Base-by-base conservation (phyloP, 1,140 invertebrate species). In the Neuroterus valhalla region DNA sequence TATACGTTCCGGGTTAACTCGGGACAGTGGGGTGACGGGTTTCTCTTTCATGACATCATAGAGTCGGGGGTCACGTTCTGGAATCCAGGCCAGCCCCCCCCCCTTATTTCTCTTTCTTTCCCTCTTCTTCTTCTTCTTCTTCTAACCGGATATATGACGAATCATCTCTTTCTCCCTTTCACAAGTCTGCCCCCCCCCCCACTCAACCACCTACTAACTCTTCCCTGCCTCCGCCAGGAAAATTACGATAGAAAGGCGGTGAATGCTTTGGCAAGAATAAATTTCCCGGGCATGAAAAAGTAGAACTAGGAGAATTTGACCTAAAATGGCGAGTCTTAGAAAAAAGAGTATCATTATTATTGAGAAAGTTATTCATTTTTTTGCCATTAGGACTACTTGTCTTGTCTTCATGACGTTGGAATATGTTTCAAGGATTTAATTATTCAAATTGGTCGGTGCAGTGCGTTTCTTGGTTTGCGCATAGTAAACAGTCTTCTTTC, bases 51-150 rank as follows among this genome's bases (percentile, higher is more conserved):
- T 84, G 81, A 83, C 83, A 82, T 83, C 83, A 83, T 48, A 4
- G 75, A 77, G 48, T 79, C 74, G 82, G 72, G 78, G 77, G 78
- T 84, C 83, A 81, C 78, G 82, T 78, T 77, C 74, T 81, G 82
- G 78, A 84, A 82, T 82, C 72, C 77, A 83, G 79, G 81, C 81
- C 82, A 71, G 68, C 72, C 77, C 76, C 70, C 68, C 45, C 70
- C 52, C 31, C 42, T 31, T 42, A 12, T 19, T 14, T 17, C 23
- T 26, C 50, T 10, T 15, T 43, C 14, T 15, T 69, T 10, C 12
- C 4, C 23, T 21, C 73, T 50, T 62, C 74, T 68, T 68, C 31
- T 50, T 19, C 21, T 15, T 43, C n/a, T 45, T 52, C 45, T 55
- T 48, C 42, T 46, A 43, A 26, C 38, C 77, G 23, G 46, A 38